Conservation (phyloP, 2,797 vertebrate species). For the Apogon talboti region DNA sequence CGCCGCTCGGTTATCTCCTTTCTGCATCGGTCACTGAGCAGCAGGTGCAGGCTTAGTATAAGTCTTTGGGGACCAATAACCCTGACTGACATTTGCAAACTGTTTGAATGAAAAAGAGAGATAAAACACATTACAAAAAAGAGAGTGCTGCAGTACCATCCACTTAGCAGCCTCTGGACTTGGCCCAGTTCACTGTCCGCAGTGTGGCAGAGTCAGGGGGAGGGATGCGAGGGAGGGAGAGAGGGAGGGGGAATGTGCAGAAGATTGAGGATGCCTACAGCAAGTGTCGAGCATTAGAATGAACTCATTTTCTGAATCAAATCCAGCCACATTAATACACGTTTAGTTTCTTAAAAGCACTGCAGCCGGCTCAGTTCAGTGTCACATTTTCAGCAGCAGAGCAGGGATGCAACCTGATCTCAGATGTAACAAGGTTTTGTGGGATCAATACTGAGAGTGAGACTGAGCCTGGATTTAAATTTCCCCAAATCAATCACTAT, state of each 20-base stretch:
- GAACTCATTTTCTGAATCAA: constrained; percentile 61
- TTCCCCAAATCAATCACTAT: constrained; percentile 77
- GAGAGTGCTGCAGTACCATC: constrained; percentile 73
- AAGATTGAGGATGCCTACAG: constrained; percentile 40
- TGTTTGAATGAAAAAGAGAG: constrained; percentile 65
- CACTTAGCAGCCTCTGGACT: constrained; percentile 79
- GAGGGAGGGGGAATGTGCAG: constrained; percentile 8
- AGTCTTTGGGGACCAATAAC: constrained; percentile 72
- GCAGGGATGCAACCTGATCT: constrained; percentile 64
- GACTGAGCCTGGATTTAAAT: constrained; percentile 73
- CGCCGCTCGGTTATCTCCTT: constrained; percentile 33
- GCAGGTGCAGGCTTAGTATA: constrained; percentile 40
- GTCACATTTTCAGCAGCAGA: constrained; percentile 53
- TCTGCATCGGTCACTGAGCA: constrained; percentile 44
- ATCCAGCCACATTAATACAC: constrained; percentile 67
- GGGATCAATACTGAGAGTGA: constrained; percentile 73
- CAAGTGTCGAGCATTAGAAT: constrained; percentile 48
- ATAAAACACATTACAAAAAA: constrained; percentile 68
- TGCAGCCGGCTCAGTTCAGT: constrained; percentile 36
- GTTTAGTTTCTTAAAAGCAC: constrained; percentile 61
- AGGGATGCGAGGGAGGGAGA: not conserved
- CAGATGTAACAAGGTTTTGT: constrained; percentile 47
- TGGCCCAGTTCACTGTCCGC: constrained; percentile 72
- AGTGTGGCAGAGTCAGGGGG: constrained; percentile 38
- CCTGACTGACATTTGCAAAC: constrained; percentile 67